phyloP scores from a whole-genome alignment of 1,140 invertebrate species.

The Phenacoccus solenopsis region DNA sequence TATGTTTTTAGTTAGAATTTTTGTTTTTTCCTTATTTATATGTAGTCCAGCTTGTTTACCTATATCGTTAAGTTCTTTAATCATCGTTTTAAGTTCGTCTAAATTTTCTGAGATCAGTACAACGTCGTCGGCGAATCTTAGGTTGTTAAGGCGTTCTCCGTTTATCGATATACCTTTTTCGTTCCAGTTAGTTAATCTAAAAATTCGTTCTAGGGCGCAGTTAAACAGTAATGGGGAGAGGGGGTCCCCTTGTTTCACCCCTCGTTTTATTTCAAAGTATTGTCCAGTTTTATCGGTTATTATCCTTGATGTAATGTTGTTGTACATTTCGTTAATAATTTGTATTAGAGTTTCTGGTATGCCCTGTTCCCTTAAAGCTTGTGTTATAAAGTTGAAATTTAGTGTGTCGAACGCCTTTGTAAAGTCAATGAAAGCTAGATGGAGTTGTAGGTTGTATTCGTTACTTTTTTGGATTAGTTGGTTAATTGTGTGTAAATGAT shows the following conservation, averaged over 20 bases:
- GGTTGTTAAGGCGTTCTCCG: constrained; percentile 27
- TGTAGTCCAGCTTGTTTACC: constrained; percentile 18
- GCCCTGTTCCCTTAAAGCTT: background rate
- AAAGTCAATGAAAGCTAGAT: constrained; percentile 20
- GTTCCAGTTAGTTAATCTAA: constrained; percentile 23
- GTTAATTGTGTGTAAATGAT: constrained; percentile 18
- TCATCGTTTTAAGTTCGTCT: constrained; percentile 15
- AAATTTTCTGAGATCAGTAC: constrained; percentile 25
- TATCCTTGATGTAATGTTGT: background rate
- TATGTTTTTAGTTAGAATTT: constrained; percentile 18
- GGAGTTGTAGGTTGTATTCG: background rate
- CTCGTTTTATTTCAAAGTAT: background rate
- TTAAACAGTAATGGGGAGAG: constrained; percentile 26
- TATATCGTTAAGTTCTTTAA: constrained; percentile 10
- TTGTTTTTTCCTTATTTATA: constrained; percentile 20
- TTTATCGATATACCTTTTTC: constrained; percentile 27
- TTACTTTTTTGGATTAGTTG: constrained; percentile 10
- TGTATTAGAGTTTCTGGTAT: background rate
- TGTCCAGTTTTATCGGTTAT: constrained; percentile 9
- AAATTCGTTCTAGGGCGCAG: constrained; percentile 23
- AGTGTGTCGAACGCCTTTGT: constrained; percentile 18
- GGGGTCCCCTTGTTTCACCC: constrained; percentile 22
- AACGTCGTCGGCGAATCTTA: constrained; percentile 32
- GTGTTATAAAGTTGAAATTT: background rate
- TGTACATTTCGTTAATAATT: constrained; percentile 6